Base-by-base conservation (phyloP, 2,797 vertebrate genomes). In the Chanos chanos region DNA sequence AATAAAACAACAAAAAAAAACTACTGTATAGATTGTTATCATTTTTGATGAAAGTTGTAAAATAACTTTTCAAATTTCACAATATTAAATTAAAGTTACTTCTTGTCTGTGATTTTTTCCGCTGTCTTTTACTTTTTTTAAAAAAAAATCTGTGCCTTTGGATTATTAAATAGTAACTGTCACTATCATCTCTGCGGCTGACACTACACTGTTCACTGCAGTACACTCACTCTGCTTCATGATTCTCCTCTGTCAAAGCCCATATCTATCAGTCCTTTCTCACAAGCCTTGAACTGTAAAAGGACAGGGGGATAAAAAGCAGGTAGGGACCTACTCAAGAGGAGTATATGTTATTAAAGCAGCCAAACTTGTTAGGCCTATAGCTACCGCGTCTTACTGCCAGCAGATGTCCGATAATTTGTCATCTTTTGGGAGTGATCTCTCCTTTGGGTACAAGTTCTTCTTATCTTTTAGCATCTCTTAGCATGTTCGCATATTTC, bases 71-170 rank as follows among this genome's bases (percentile, higher is more conserved):
- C 90, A 94, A 94, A 92, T 94, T 94, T 94, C 93, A 95, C 93
- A 91, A 93, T 97, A 97, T 97, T 97, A 95, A 98, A 99, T 97
- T 97, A 99, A 98, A 99, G 93, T 95, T 94, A 91, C 92, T 95
- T 96, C 94, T 92, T 96, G 94, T 98, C 94, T 96, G 94, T 96
- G 94, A 94, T 77, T 78, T 78, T 72, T 45, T 49, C 39, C 83
- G 80, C 78, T 73, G 83, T 78, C 13, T 39, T 52, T 61, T 66
- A 21, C 65, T 62, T 19, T 61, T 53, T 12, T 9, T 54, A 45
- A 18, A 16, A 18, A n/a, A n/a, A n/a, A n/a, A n/a, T n/a, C n/a
- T n/a, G n/a, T n/a, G n/a, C n/a, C n/a, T n/a, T n/a, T n/a, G n/a
- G n/a, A n/a, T n/a, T n/a, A n/a, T n/a, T n/a, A n/a, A n/a, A n/a